A percentile compares a stretch with the other conserved stretches of the same genome.
These are phyloP conservation scores for Anadara kagoshimensis DNA, from an alignment of 1,140 invertebrate species.

Conservation along the genomic window DNA sequence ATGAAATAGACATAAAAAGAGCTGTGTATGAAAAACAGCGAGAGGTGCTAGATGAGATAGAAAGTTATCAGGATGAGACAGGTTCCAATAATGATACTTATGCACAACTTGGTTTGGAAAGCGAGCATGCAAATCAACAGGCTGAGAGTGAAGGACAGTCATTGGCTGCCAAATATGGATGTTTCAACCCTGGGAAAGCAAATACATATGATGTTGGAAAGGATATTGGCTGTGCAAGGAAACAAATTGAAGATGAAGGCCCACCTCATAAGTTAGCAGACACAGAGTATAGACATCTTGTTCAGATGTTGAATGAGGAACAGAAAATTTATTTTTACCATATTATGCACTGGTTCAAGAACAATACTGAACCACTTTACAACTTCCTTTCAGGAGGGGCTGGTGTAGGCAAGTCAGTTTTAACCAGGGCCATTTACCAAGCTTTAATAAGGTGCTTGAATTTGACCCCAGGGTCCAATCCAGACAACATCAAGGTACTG, in stretches of 20 bases:
- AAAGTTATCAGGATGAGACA: neutral
- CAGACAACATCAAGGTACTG: constrained; percentile 19
- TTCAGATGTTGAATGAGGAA: neutral
- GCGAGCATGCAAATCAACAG: neutral
- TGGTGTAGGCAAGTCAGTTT: constrained; percentile 23
- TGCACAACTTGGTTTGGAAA: neutral
- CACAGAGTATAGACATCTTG: neutral
- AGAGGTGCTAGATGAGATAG: neutral
- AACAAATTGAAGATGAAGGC: neutral
- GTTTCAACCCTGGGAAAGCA: constrained; percentile 9
- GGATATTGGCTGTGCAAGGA: neutral
- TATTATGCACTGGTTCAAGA: constrained; percentile 5
- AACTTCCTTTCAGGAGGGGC: constrained; percentile 33
- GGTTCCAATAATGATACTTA: neutral
- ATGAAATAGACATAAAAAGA: neutral
- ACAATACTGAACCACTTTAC: neutral
- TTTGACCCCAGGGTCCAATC: constrained; percentile 21
- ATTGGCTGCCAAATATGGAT: constrained; percentile 4
- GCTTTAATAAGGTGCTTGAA: constrained; percentile 24
- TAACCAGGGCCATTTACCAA: constrained; percentile 34
- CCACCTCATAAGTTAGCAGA: neutral
- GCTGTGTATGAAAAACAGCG: neutral
- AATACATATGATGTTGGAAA: constrained; percentile 4
- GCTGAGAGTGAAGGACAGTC: neutral
- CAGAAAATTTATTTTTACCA: constrained; percentile 1